phyloP scores from a whole-genome alignment of 2,113 vertebrate genomes.

The Progne subis region DNA sequence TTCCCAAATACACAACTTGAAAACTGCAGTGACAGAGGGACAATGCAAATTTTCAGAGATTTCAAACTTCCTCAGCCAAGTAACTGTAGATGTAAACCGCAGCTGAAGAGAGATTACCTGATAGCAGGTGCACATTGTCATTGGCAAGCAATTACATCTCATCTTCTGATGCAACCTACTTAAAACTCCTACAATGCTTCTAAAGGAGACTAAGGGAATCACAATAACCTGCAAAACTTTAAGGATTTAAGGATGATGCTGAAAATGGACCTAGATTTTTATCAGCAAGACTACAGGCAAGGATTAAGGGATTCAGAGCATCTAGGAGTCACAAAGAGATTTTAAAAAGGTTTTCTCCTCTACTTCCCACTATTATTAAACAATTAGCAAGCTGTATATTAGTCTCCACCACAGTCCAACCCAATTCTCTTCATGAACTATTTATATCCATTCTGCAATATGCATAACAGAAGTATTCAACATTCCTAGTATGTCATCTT shows the following conservation, averaged over 20 bases:
- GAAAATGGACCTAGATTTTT: not conserved
- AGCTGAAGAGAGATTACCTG: constrained; percentile 5
- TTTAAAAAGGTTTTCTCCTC: not conserved
- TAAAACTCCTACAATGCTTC: not conserved
- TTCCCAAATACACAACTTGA: not conserved
- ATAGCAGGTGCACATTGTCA: not conserved
- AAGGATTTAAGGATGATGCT: not conserved
- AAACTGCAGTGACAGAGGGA: not conserved
- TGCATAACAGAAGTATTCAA: rapidly evolving
- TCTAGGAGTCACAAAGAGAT: not conserved
- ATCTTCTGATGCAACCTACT: constrained; percentile 24
- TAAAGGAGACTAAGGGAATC: not conserved
- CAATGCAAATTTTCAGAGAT: not conserved
- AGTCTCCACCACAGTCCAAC: not conserved
- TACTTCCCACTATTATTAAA: not conserved
- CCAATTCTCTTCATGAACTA: not conserved
- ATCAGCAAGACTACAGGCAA: not conserved
- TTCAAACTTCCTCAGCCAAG: not conserved
- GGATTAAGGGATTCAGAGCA: not conserved
- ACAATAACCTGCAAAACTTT: not conserved
- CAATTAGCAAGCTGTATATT: not conserved
- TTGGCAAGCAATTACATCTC: constrained; percentile 2
- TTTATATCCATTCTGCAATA: not conserved
- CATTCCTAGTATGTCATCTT: not conserved
- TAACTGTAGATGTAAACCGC: not conserved